phyloP scores from a whole-genome alignment of 1,140 invertebrate genomes.

The Bombus impatiens region DNA sequence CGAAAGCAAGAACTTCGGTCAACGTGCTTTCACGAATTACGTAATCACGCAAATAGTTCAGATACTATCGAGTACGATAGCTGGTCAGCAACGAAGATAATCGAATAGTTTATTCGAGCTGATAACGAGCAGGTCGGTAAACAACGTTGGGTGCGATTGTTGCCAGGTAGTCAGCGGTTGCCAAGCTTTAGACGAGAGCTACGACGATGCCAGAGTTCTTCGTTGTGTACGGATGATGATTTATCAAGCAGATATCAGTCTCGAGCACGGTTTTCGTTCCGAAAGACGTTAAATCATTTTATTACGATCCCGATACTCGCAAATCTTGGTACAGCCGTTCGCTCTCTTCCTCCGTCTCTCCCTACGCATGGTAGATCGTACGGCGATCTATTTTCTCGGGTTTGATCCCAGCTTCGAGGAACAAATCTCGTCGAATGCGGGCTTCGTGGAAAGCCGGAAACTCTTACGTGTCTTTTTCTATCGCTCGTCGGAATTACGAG shows the following conservation, averaged over 20 bases:
- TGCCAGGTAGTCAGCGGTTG: conserved; percentile 27
- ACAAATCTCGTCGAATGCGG: conserved; percentile 27
- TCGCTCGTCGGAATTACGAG: conserved; percentile 39
- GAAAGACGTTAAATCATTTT: not conserved
- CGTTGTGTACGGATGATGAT: not conserved
- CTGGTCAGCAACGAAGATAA: not conserved
- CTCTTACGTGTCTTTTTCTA: conserved; percentile 25
- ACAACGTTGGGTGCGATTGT: not conserved
- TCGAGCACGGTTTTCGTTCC: not conserved
- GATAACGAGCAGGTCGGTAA: conserved; percentile 26
- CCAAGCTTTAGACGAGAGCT: conserved; percentile 7
- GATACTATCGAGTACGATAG: not conserved
- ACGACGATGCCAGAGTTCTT: conserved; percentile 14
- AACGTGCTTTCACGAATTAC: not conserved
- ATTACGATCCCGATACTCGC: not conserved
- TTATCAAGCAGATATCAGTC: not conserved
- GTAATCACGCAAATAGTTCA: not conserved
- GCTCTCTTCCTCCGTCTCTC: not conserved
- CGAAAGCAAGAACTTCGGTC: not conserved
- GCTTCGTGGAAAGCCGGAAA: conserved; percentile 51
- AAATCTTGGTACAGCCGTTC: not conserved
- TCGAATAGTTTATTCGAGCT: conserved; percentile 21
- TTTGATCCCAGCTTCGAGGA: conserved; percentile 37
- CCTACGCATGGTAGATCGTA: too few relatives aligned
- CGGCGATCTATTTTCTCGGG: conserved; percentile 31